Evolutionary conservation across 1,140 invertebrate genomes (phyloP).

Genomic region (Danaus melanippus): DNA sequence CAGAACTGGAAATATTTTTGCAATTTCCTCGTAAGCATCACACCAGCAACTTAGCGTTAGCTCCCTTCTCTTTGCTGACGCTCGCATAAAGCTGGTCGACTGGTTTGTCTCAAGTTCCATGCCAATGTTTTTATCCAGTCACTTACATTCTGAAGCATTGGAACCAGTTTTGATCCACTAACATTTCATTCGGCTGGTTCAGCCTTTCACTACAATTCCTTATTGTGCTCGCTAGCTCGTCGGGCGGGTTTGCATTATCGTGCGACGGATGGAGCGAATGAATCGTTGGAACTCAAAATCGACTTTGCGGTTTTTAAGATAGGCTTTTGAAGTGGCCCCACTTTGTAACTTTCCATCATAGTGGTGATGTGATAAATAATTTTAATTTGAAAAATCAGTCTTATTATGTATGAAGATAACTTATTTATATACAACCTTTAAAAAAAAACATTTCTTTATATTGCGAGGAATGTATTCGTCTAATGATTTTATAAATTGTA

Average conservation of each 20-base stretch:
- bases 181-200: constrained; percentile 54
- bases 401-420: too few relatives aligned
- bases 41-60: not conserved
- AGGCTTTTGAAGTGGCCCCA: too few relatives aligned
- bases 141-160: constrained; percentile 66
- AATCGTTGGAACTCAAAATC: too few relatives aligned
- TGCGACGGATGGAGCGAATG: too few relatives aligned
- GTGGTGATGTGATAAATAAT: too few relatives aligned
- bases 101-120: constrained; percentile 49
- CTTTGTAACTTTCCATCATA: too few relatives aligned
- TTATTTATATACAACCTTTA: too few relatives aligned
- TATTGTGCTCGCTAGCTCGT: constrained; percentile 39
- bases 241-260: not conserved
- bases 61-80: not conserved
- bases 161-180: constrained; percentile 64
- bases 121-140: constrained; percentile 66
- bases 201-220: constrained; percentile 61
- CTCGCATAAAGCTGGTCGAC: constrained; percentile 28
- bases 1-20: constrained; percentile 19
- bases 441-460: too few relatives aligned
- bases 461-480: too few relatives aligned
- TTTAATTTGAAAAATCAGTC: too few relatives aligned
- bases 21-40: constrained; percentile 17
- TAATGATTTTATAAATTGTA: too few relatives aligned
- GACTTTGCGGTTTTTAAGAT: too few relatives aligned